Base-by-base conservation (phyloP, 2,113 vertebrate species). In the Callopanchax toddi region DNA sequence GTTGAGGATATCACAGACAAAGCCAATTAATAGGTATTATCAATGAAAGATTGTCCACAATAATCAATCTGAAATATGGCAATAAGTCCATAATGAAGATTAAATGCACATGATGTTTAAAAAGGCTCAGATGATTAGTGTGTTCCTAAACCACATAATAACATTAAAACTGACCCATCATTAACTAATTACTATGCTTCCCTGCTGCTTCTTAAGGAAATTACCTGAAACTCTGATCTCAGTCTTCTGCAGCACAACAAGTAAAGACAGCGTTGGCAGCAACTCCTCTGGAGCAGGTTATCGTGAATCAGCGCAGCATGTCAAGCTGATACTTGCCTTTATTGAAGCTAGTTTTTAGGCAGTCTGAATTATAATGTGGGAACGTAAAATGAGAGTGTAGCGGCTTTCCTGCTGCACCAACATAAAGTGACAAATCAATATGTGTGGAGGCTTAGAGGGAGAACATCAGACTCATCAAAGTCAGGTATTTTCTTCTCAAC, bases 401-500 rank as follows among this genome's bases (percentile, higher is more conserved):
- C 7, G 0, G 10, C n/a, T 11, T 20, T 21, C 22, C 18, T 6
- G 13, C 23, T 63, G 1, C 0, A 0, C 52, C 51, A 26, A 26
- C 49, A 51, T 54, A 16, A 43, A 63, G 48, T 42, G 32, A 57
- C 55, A 53, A 76, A 65, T 82, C 40, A 68, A 63, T 75, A 61
- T 12, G 43, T 69, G 32, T 0, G 1, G 12, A 6, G 22, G 45
- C 13, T 45, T 63, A 0, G 26, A 10, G 25, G 2, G 5, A 36
- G 18, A 67, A 37, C n/a, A 5, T 6, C 4, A 0, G 11, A 2
- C 42, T 68, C 46, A 0, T 39, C 29, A 12, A 22, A 6, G 3
- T 57, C 34, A 21, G 4, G 26, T 25, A 8, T 12, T 20, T 40
- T 43, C 57, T 39, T 29, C 5, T 52, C 36, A 16, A 42, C 8